Evolutionary conservation across 2,113 vertebrate genomes (phyloP).

Genomic region (Cygnus atratus): DNA sequence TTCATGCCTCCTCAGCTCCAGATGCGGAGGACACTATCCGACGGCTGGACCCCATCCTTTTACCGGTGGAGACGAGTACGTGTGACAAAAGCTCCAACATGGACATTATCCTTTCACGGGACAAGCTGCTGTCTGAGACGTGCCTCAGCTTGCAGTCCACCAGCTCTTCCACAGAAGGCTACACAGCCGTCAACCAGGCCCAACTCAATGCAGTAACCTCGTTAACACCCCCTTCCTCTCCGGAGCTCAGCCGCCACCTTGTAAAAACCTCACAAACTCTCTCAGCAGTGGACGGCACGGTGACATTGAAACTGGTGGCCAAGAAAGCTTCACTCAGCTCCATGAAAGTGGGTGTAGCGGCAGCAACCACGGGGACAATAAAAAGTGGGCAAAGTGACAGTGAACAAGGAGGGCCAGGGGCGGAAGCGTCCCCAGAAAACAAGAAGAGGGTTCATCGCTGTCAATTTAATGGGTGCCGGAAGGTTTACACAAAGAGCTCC

Average conservation of each 20-base stretch:
- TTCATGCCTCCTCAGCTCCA: conserved; percentile 85
- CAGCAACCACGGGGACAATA: conserved; percentile 75
- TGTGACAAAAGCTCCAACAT: conserved; percentile 82
- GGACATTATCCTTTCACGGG: conserved; percentile 82
- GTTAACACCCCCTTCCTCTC: conserved; percentile 95
- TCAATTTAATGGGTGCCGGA: conserved; percentile 98
- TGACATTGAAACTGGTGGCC: conserved; percentile 93
- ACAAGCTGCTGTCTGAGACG: conserved; percentile 81
- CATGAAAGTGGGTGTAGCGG: conserved; percentile 84
- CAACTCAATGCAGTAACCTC: conserved; percentile 97
- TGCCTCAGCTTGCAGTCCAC: conserved; percentile 80
- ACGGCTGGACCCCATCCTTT: conserved; percentile 82
- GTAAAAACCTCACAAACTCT: conserved; percentile 91
- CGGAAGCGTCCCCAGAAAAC: conserved; percentile 89
- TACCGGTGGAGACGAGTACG: conserved; percentile 77
- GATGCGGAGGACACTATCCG: conserved; percentile 86
- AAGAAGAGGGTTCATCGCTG: conserved; percentile 99
- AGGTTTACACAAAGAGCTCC: conserved; percentile 99
- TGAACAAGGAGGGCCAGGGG: conserved; percentile 79
- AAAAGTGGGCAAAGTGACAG: conserved; percentile 85
- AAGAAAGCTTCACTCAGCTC: conserved; percentile 91
- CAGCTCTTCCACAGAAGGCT: conserved; percentile 79
- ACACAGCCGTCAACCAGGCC: conserved; percentile 88
- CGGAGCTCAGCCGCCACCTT: conserved; percentile 94
- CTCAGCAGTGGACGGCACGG: conserved; percentile 88